Conservation (phyloP, 2,888 invertebrate species). For the Drosophila multiciliata region DNA sequence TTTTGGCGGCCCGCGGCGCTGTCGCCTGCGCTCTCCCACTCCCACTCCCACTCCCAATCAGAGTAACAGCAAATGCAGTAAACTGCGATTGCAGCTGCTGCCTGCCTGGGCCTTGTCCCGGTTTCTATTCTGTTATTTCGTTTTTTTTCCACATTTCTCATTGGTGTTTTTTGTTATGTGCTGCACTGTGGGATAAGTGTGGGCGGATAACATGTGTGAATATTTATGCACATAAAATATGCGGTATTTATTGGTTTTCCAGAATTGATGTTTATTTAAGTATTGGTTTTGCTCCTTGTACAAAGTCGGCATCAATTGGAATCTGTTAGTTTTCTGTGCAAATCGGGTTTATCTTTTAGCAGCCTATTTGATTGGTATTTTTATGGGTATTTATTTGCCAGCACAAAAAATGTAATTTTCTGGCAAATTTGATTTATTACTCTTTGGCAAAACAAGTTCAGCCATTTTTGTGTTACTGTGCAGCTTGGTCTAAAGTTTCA, state of each 20-base stretch:
- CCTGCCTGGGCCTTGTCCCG: slow-evolving; percentile 56
- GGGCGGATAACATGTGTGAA: background rate
- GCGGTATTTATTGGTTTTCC: background rate
- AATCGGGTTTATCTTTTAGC: background rate
- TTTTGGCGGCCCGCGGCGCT: slow-evolving; percentile 58
- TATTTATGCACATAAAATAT: background rate
- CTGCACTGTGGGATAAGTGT: slow-evolving; percentile 49
- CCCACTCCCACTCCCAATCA: background rate
- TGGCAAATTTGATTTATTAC: background rate
- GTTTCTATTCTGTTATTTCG: slow-evolving; percentile 21
- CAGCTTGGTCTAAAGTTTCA: slow-evolving; percentile 35
- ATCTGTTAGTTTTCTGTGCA: background rate
- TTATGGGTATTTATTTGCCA: background rate
- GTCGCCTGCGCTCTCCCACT: background rate
- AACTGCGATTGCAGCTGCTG: slow-evolving; percentile 30
- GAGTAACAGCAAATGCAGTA: slow-evolving; percentile 26
- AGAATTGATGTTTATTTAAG: background rate
- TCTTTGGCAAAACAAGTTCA: background rate
- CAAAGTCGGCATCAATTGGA: background rate
- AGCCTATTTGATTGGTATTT: background rate
- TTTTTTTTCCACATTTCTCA: background rate
- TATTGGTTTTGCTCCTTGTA: background rate
- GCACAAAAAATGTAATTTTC: background rate
- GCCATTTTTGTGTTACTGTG: slow-evolving; percentile 41
- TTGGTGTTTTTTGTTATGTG: slow-evolving; percentile 37